Conservation (phyloP, 2,113 vertebrate genomes). For the Onychorhynchus coronatus region DNA sequence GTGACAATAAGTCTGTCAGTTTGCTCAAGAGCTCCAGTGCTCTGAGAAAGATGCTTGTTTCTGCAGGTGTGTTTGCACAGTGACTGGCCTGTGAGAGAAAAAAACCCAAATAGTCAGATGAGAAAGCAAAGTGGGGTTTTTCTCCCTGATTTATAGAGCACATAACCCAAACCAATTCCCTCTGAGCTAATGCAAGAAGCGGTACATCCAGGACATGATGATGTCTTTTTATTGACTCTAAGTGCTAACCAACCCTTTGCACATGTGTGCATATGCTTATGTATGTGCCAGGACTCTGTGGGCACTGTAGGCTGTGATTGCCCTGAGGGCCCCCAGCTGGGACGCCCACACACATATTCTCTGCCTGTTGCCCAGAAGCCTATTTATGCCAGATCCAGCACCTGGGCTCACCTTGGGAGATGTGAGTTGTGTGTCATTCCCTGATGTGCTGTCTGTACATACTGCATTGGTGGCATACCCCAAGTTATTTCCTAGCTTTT, state of each 20-base stretch:
- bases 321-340: background rate
- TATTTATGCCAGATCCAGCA: background rate
- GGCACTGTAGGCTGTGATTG: background rate
- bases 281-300: background rate
- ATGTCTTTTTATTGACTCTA: background rate
- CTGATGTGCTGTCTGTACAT: accelerated
- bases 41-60: background rate
- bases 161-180: background rate
- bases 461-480: background rate
- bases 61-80: background rate
- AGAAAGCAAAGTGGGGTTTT: background rate
- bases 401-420: accelerated
- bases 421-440: accelerated
- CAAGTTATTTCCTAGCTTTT: background rate
- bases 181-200: background rate
- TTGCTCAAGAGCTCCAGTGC: background rate
- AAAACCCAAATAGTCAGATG: background rate
- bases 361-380: background rate
- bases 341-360: background rate
- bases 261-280: accelerated
- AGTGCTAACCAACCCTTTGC: background rate
- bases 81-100: background rate
- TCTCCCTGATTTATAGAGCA: background rate
- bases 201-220: too few relatives aligned
- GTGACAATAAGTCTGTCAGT: background rate